Evolutionary conservation across 1,140 invertebrate species (phyloP), one percentile per base, ranked within the genome.

Genomic region (Cydia fagiglandana): DNA sequence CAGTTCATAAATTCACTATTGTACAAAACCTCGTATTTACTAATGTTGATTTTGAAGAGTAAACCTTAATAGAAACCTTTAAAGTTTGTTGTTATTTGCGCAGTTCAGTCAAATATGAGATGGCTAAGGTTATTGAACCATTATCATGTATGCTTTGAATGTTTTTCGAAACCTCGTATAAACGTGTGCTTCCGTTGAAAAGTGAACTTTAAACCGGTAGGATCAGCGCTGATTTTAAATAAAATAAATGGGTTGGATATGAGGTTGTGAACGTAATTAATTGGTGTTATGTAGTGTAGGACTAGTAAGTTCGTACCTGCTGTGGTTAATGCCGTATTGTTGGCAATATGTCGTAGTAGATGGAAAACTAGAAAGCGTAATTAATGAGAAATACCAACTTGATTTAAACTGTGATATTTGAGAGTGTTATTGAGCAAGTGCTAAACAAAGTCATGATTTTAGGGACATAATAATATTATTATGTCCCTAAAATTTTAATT

Each of bases 291-390:
- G 56, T 61, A 12, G 20, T 24, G 56, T 61, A 12, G 20, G 10
- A 61, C 17, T 24, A 61, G 56, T 61, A 12, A 2, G 12, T 61
- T 61, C 10, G 56, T 61, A 61, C 56, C 56, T 61, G 56, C 20
- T 61, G 56, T 24, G 56, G 56, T 24, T 61, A 61, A 61, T 61
- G 20, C 56, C 56, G 56, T 61, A 24, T 61, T 61, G 56, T 61
- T 61, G 56, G 56, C 56, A 61, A 56, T 56, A 20, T 56, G 4
- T 56, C 20, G 17, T 61, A 9, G 53, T 61, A 24, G 56, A 61
- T 24, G 17, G 56, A 61, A 24, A 61, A 24, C 9, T 61, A 61
- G 56, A 61, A 61, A 24, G 17, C 56, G 1, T 61, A 10, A 61
- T 61, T 61, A 61, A 61, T 24, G 20, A 12, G 20, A 61, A 61